Evolutionary conservation across 1,140 invertebrate species (phyloP).

Genomic region (Pantala flavescens): DNA sequence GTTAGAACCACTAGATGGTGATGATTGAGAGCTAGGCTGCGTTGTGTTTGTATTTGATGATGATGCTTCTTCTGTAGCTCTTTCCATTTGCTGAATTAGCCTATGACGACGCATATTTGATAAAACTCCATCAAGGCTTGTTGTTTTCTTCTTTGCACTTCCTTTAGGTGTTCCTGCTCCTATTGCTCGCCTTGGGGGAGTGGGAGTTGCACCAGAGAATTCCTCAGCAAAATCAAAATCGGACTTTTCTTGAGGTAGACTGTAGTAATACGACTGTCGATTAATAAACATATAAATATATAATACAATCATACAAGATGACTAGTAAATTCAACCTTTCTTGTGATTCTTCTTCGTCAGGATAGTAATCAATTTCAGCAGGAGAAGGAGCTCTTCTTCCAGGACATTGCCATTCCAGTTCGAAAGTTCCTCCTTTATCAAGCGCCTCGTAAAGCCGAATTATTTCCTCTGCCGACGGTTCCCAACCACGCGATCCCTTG

Average conservation of each 20-base stretch:
- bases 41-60: background rate
- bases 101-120: constrained; percentile 61
- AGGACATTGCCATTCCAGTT: constrained; percentile 52
- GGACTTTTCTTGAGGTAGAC: constrained; percentile 42
- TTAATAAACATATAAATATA: constrained; percentile 23
- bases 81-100: constrained; percentile 19
- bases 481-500: background rate
- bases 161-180: constrained; percentile 52
- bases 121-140: constrained; percentile 59
- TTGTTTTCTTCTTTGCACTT: constrained; percentile 64
- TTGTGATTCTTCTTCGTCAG: constrained; percentile 27
- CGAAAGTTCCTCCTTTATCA: constrained; percentile 40
- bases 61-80: background rate
- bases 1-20: background rate
- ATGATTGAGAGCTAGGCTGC: background rate
- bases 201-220: constrained; percentile 61
- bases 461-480: constrained; percentile 36
- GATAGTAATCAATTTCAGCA: constrained; percentile 32
- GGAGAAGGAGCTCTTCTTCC: constrained; percentile 46
- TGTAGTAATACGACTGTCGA: constrained; percentile 26
- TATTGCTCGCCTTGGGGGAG: constrained; percentile 48
- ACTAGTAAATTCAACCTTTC: constrained; percentile 21
- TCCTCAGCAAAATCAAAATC: constrained; percentile 69
- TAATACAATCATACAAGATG: background rate
- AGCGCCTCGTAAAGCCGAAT: constrained; percentile 45